Evolutionary conservation across 2,113 vertebrate genomes (phyloP).

Genomic region (Psittacara wagleri): DNA sequence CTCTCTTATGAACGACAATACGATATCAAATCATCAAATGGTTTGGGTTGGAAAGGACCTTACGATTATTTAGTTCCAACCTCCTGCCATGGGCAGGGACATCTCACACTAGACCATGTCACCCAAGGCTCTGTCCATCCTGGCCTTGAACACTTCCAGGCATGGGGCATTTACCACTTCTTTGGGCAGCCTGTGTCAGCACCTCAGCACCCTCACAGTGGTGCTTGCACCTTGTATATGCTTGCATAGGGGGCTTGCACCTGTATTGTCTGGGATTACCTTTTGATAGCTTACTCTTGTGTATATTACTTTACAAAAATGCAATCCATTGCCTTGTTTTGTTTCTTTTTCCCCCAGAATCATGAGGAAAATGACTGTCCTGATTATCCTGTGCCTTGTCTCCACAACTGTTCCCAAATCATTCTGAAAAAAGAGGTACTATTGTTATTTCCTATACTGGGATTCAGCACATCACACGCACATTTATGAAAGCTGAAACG

Average conservation of each 20-base stretch:
- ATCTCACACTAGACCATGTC: neutral
- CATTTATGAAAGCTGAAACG: neutral
- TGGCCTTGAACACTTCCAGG: neutral
- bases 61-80: neutral
- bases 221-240: neutral
- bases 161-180: neutral
- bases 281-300: neutral
- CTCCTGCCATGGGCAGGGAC: neutral
- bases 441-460: neutral
- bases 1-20: neutral
- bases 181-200: neutral
- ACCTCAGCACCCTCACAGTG: neutral
- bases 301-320: neutral
- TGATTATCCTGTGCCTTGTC: constrained; percentile 79
- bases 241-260: neutral
- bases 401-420: constrained; percentile 78
- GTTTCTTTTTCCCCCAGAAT: constrained; percentile 68
- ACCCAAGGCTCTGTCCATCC: neutral
- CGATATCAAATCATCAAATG: neutral
- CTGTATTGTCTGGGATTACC: neutral
- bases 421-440: constrained; percentile 81
- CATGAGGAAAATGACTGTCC: constrained; percentile 80
- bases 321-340: neutral
- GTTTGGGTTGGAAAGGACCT: neutral
- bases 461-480: neutral